These are phyloP conservation scores for Porites cylindrica DNA, from an alignment of 92 coral and sea anemone species.

Conservation along the genomic window DNA sequence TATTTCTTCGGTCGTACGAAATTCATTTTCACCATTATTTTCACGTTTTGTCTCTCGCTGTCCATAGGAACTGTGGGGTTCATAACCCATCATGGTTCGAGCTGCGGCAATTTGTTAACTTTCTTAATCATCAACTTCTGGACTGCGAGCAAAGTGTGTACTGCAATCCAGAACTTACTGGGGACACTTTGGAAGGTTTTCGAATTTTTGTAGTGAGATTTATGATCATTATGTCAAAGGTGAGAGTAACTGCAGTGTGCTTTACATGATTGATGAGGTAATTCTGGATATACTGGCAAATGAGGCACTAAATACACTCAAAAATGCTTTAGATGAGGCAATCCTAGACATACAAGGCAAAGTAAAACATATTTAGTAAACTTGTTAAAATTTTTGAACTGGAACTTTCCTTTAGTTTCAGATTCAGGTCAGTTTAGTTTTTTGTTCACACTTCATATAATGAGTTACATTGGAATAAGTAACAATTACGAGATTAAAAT, in stretches of 20 bases:
- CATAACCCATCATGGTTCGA: constrained; percentile 92
- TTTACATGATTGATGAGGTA: no score
- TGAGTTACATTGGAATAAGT: no score
- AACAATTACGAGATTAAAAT: no score
- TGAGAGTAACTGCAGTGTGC: background rate
- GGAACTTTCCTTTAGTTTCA: no score
- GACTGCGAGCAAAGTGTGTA: constrained; percentile 86
- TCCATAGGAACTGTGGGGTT: constrained; percentile 81
- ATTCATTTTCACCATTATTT: background rate
- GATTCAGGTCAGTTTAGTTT: no score
- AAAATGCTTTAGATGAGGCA: no score
- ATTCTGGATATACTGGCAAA: no score
- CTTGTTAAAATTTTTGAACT: no score
- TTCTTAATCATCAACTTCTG: constrained; percentile 80
- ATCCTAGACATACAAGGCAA: no score
- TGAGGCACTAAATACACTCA: no score
- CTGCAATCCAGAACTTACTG: constrained; percentile 60
- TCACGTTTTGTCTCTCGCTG: background rate
- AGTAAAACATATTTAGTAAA: no score
- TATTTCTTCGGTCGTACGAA: background rate
- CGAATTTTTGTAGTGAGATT: constrained; percentile 82
- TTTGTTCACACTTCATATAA: no score
- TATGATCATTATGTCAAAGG: constrained; percentile 91
- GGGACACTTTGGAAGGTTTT: constrained; percentile 74
- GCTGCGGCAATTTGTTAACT: constrained; percentile 79